A percentile compares a stretch with the other conserved stretches of the same genome.
These are phyloP conservation scores for Falco naumanni DNA, from an alignment of 2,797 vertebrate genomes.

Conservation along the genomic window DNA sequence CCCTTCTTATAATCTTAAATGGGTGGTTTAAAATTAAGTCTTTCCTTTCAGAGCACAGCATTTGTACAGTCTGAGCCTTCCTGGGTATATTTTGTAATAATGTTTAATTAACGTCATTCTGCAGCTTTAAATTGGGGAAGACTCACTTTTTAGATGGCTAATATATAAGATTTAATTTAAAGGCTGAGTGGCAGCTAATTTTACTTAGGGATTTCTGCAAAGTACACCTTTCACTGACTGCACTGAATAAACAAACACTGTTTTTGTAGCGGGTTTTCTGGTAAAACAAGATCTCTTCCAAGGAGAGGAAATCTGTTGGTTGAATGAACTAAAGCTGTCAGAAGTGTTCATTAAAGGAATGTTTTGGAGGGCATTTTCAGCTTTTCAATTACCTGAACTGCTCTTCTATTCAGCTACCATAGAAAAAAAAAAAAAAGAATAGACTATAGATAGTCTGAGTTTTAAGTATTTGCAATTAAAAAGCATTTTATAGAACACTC, in stretches of 20 bases:
- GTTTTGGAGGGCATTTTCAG: background rate
- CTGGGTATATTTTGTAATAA: background rate
- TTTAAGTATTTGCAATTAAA: background rate
- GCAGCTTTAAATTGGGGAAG: background rate
- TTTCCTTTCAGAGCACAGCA: background rate
- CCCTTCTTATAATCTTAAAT: background rate
- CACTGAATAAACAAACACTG: constrained; percentile 3
- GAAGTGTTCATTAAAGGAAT: constrained; percentile 2
- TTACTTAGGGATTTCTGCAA: background rate
- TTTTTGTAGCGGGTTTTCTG: constrained; percentile 10
- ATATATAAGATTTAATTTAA: background rate
- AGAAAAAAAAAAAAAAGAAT: background rate
- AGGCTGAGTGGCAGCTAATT: background rate
- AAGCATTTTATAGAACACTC: background rate
- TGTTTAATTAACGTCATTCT: background rate
- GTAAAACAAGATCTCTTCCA: background rate
- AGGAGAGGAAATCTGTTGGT: background rate
- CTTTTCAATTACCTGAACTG: background rate
- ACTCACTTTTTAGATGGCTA: background rate
- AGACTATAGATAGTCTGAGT: background rate
- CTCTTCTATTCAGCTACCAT: background rate
- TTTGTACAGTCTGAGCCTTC: background rate
- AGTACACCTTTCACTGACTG: constrained; percentile 19
- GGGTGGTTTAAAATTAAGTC: background rate
- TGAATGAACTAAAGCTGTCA: background rate